Conservation (phyloP, 2,797 vertebrate species). For the Trachurus trachurus region DNA sequence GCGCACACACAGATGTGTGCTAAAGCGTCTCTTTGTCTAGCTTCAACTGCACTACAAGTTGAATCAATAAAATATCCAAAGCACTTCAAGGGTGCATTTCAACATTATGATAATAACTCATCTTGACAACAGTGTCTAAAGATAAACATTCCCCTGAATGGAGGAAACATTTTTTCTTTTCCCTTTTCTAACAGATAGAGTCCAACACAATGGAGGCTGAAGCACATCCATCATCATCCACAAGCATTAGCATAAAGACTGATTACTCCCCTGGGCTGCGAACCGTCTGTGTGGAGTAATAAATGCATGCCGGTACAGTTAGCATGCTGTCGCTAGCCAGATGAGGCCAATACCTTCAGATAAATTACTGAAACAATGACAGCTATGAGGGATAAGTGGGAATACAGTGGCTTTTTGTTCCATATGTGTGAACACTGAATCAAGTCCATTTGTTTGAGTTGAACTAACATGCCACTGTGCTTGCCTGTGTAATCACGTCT, state of each 20-base stretch:
- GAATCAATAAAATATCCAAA: conserved; percentile 32
- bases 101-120: conserved; percentile 44
- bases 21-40: conserved; percentile 47
- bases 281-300: conserved; percentile 64
- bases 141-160: conserved; percentile 38
- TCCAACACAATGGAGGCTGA: conserved; percentile 62
- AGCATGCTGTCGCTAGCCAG: conserved; percentile 69
- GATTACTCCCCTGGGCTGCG: conserved; percentile 69
- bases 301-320: conserved; percentile 79
- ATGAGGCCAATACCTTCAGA: conserved; percentile 78
- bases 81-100: conserved; percentile 29
- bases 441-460: conserved; percentile 42
- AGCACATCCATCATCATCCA: conserved; percentile 74
- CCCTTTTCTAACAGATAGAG: conserved; percentile 40
- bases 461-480: conserved; percentile 53
- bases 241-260: conserved; percentile 75
- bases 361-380: conserved; percentile 62
- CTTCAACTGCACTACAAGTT: conserved; percentile 5
- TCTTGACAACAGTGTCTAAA: conserved; percentile 33
- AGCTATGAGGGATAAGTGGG: conserved; percentile 64
- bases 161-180: conserved; percentile 49
- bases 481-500: conserved; percentile 56
- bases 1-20: background rate
- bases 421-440: conserved; percentile 59
- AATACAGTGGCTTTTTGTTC: conserved; percentile 68